Percentiles rank a stretch among this genome's conserved stretches.
Evolutionary conservation across 2,797 vertebrate species (phyloP).

Genomic region (Vultur gryphus): DNA sequence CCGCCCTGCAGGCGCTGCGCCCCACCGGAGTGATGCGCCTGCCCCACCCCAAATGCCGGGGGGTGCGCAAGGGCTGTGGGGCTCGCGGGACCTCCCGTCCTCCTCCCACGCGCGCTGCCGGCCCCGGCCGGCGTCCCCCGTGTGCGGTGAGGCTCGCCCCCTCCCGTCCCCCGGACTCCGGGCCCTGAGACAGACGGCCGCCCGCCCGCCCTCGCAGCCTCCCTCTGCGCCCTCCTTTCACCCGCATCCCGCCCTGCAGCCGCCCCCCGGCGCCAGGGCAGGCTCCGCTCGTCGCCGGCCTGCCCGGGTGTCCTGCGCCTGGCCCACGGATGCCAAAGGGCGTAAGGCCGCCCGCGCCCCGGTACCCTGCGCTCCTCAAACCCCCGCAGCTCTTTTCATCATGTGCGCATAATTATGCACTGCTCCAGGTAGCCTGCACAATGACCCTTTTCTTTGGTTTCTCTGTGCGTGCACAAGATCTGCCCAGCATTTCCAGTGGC

Average conservation of each 20-base stretch:
- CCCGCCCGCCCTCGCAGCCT: neutral
- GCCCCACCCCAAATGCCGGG: neutral
- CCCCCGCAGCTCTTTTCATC: neutral
- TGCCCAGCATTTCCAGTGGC: neutral
- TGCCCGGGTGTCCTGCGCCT: neutral
- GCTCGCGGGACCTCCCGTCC: neutral
- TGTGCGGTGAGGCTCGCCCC: neutral
- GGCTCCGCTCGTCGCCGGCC: neutral
- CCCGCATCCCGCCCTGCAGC: neutral
- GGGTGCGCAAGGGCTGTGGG: neutral
- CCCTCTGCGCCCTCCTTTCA: neutral
- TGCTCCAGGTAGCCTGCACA: neutral
- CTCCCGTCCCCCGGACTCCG: neutral
- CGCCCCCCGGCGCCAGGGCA: neutral
- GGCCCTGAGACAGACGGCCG: neutral
- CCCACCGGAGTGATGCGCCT: neutral
- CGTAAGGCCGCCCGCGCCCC: neutral
- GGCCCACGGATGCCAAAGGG: neutral
- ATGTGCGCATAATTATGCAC: accelerated
- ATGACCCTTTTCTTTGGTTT: neutral
- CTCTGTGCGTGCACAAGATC: neutral
- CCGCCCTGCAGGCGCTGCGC: neutral
- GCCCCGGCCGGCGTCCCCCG: neutral
- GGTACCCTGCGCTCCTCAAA: neutral
- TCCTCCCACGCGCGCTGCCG: neutral